Evolutionary conservation across 2,797 vertebrate genomes (phyloP), one percentile per base, ranked within the genome.

Genomic region (Tenualosa thibaudeaui): DNA sequence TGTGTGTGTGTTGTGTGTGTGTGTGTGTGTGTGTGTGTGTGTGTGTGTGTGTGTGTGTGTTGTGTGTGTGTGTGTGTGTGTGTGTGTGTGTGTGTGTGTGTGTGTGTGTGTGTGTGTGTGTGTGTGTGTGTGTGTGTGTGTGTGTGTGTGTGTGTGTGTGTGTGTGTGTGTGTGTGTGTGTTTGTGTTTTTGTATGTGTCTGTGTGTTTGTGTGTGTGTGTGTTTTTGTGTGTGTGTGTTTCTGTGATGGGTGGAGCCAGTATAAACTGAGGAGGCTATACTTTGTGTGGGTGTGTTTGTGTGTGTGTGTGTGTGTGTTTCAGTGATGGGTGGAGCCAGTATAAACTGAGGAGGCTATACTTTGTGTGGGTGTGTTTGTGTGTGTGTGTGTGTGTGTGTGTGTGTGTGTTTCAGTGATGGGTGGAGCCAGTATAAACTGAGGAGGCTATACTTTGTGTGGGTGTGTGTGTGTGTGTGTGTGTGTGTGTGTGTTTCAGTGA

Each of bases 351-450:
- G 94, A 96, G 98, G 92, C 91, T 99, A 56, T 98, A 99, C 90
- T 98, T 99, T 90, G 94, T 99, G 83, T 99, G 98, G 98, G 96
- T 99, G 53, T 99, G 98, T 98, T 99, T 90, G 94, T 99, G 83
- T 99, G 98, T 98, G n/a, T 26, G 10, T 50, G n/a, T 17, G 65
- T 71, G 65, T 71, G 26, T 37, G 26, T 71, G n/a, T 65, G n/a
- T 65, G 46, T 40, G 10, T 84, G 43, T 94, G 93, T 94, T 92
- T 81, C 92, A 99, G 98, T 88, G 96, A 98, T 0, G 94, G 92
- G 89, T 99, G 98, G 98, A 93, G 90, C 68, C 89, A 91, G 62
- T 97, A 97, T 93, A 97, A 96, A 89, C 93, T 99, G 88, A 95
- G 96, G 94, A 96, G 98, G 92, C 91, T 99, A 56, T 98, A 99